Conservation (phyloP, 2,113 vertebrate genomes). For the Tricholaema leucomelas region DNA sequence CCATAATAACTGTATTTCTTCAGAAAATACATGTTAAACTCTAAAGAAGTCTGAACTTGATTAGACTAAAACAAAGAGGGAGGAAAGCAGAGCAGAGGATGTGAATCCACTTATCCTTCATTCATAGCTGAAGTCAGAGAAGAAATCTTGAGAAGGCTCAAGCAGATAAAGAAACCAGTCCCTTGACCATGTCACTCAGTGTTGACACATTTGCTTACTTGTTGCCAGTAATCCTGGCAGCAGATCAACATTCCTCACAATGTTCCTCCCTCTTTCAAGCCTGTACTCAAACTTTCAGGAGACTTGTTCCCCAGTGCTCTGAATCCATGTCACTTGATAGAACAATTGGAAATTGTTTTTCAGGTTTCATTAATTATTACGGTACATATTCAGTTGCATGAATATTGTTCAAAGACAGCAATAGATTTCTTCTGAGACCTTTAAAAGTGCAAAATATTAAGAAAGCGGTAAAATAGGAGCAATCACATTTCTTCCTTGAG, state of each 20-base stretch:
- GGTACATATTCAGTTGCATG: background rate
- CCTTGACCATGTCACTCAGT: background rate
- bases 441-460: background rate
- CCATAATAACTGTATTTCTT: slow-evolving; percentile 20
- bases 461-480: background rate
- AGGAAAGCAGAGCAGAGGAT: background rate
- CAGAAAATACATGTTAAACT: slow-evolving; percentile 40
- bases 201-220: background rate
- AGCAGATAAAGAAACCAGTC: background rate
- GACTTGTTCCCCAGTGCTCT: background rate
- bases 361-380: background rate
- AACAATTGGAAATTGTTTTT: background rate
- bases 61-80: slow-evolving; percentile 12
- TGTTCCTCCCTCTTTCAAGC: background rate
- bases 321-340: background rate
- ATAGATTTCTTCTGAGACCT: background rate
- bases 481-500: background rate
- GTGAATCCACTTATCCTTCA: background rate
- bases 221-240: background rate
- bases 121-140: background rate
- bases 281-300: background rate
- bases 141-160: background rate
- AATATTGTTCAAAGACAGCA: background rate
- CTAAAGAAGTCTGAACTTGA: background rate
- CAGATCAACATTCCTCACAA: background rate